Evolutionary conservation across 30 jellyfish, hydroid and myxozoan genomes (phyloP).

Genomic region (Cassiopea andromeda): DNA sequence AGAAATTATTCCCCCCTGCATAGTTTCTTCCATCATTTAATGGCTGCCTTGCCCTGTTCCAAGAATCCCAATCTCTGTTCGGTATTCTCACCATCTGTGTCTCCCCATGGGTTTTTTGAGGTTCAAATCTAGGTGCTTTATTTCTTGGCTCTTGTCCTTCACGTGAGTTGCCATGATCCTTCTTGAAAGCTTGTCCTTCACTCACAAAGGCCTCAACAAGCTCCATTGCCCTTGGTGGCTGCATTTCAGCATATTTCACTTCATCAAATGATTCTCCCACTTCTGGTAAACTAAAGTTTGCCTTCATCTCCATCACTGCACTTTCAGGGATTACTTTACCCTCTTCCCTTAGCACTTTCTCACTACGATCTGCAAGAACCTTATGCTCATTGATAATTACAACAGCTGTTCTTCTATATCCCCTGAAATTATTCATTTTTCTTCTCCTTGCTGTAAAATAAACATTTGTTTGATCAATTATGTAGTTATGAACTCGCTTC

Average conservation of each 20-base stretch:
- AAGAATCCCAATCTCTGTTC: not conserved
- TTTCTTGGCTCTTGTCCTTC: constrained; percentile 12
- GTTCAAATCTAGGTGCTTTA: constrained; percentile 44
- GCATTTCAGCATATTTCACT: constrained; percentile 78
- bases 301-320: constrained; percentile 97
- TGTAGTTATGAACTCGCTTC: constrained; percentile 82
- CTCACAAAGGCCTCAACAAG: constrained; percentile 52
- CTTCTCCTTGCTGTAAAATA: constrained; percentile 94
- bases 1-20: not conserved
- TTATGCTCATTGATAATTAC: constrained; percentile 81
- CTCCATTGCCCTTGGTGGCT: constrained; percentile 74
- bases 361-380: constrained; percentile 75
- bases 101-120: constrained; percentile 3
- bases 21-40: not conserved
- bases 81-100: constrained; percentile 17
- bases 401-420: constrained; percentile 90
- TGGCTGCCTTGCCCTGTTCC: not conserved
- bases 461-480: constrained; percentile 97
- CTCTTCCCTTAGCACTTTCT: constrained; percentile 79
- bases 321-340: constrained; percentile 92
- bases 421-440: constrained; percentile 86
- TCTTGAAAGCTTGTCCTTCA: constrained; percentile 76
- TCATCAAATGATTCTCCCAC: constrained; percentile 96
- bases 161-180: constrained; percentile 4
- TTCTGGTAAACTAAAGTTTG: constrained; percentile 92